Percentiles rank a stretch among this genome's conserved stretches.
Evolutionary conservation across 1,140 invertebrate species (phyloP).

Genomic region (Brachionus angularis): DNA sequence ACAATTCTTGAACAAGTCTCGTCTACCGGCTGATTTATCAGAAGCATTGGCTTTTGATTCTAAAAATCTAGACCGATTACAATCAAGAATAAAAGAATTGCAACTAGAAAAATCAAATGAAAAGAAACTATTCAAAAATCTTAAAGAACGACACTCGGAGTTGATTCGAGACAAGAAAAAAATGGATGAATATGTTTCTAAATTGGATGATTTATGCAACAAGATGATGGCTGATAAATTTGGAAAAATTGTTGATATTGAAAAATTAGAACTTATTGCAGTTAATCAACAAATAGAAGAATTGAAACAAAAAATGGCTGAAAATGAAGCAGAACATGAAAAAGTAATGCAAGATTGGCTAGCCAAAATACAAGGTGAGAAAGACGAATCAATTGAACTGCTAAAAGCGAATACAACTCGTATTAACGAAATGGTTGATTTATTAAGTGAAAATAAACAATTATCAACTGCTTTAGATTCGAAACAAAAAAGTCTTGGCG

Average conservation of each 20-base stretch:
- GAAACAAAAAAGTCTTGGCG: conserved; percentile 55
- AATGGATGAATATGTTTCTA: conserved; percentile 52
- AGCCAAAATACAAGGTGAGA: conserved; percentile 49
- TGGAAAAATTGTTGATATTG: conserved; percentile 54
- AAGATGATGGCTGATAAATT: conserved; percentile 57
- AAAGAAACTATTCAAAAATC: conserved; percentile 61
- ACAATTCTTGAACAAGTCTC: conserved; percentile 61
- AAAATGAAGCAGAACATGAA: conserved; percentile 36
- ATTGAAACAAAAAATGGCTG: conserved; percentile 37
- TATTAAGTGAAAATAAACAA: conserved; percentile 51
- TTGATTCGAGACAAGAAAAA: conserved; percentile 55
- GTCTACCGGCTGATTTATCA: conserved; percentile 60
- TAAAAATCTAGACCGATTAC: conserved; percentile 60
- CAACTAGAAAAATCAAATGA: conserved; percentile 64
- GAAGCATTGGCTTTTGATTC: conserved; percentile 66
- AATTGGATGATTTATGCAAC: conserved; percentile 54
- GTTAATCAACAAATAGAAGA: conserved; percentile 56
- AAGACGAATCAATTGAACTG: conserved; percentile 50
- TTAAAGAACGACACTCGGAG: conserved; percentile 53
- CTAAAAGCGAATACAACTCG: conserved; percentile 54
- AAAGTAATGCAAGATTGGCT: conserved; percentile 17
- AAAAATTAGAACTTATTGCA: conserved; percentile 56
- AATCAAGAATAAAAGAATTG: conserved; percentile 65
- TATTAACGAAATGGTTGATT: conserved; percentile 52
- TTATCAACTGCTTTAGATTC: conserved; percentile 51